A percentile compares a stretch with the other conserved stretches of the same genome.
Conservation (phyloP, 2,888 invertebrate species). For the Sphinx pinastri region DNA sequence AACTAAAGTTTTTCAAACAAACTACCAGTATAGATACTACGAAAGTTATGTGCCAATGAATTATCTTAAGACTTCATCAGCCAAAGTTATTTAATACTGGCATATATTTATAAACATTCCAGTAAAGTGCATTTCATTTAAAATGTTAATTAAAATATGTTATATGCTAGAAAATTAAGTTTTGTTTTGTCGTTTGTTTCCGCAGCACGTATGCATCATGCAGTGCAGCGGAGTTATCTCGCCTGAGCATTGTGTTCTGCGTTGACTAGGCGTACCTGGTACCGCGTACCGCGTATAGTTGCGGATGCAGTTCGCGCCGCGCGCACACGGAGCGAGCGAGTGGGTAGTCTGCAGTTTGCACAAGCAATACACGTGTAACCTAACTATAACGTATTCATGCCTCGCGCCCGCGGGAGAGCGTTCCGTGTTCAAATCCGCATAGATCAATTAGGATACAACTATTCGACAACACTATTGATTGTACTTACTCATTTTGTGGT, state of each 20-base stretch:
- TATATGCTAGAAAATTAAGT: constrained; percentile 9
- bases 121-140: constrained; percentile 21
- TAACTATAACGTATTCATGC: neutral
- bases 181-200: constrained; percentile 10
- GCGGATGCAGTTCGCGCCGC: constrained; percentile 6
- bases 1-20: too few relatives aligned
- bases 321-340: constrained; percentile 3
- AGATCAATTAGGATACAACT: constrained; percentile 35
- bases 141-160: neutral
- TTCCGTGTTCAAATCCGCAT: constrained; percentile 5
- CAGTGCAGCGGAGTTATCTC: neutral
- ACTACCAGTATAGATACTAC: neutral
- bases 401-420: constrained; percentile 9
- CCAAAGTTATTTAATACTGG: constrained; percentile 26
- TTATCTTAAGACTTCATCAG: constrained; percentile 37
- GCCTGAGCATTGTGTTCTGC: too few relatives aligned
- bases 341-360: constrained; percentile 14
- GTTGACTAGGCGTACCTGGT: neutral
- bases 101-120: constrained; percentile 29
- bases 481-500: constrained; percentile 30
- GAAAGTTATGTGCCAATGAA: constrained; percentile 46
- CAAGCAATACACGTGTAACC: constrained; percentile 8
- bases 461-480: constrained; percentile 43
- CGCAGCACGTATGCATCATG: neutral
- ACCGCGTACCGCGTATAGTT: neutral